These are phyloP conservation scores for Labrus mixtus DNA, from an alignment of 2,113 vertebrate genomes.

Conservation along the genomic window DNA sequence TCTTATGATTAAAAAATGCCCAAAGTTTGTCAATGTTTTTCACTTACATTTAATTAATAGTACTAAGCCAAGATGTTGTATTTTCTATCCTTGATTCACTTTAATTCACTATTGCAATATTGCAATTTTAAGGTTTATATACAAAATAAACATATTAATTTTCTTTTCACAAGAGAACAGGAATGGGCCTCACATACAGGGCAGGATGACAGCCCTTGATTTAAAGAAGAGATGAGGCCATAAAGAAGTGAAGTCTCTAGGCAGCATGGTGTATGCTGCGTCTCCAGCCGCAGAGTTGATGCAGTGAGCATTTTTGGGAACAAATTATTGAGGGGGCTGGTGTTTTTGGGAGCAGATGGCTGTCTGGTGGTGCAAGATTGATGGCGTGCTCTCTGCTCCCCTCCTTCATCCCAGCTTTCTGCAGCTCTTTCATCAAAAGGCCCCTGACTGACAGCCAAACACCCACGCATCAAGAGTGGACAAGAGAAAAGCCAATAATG, in stretches of 20 bases:
- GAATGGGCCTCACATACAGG: neutral
- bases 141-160: neutral
- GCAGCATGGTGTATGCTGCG: neutral
- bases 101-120: neutral
- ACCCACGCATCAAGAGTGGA: slow-evolving; percentile 53
- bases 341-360: slow-evolving; percentile 60
- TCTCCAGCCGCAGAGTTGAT: slow-evolving; percentile 42
- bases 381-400: slow-evolving; percentile 32
- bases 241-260: neutral
- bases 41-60: too few relatives aligned
- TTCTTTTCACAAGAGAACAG: neutral
- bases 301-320: slow-evolving; percentile 48
- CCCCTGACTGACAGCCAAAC: slow-evolving; percentile 57
- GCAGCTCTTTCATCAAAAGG: slow-evolving; percentile 65
- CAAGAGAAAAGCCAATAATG: slow-evolving; percentile 22
- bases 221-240: neutral
- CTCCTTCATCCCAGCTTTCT: slow-evolving; percentile 32
- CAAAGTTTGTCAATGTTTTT: too few relatives aligned
- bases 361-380: slow-evolving; percentile 56
- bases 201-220: neutral
- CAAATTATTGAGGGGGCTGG: slow-evolving; percentile 54
- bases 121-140: neutral
- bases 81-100: neutral
- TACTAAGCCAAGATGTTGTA: neutral
- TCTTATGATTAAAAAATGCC: too few relatives aligned